A percentile compares a stretch with the other conserved stretches of the same genome.
Conservation (phyloP, 2,888 invertebrate genomes). For the Cactoblastis cactorum region DNA sequence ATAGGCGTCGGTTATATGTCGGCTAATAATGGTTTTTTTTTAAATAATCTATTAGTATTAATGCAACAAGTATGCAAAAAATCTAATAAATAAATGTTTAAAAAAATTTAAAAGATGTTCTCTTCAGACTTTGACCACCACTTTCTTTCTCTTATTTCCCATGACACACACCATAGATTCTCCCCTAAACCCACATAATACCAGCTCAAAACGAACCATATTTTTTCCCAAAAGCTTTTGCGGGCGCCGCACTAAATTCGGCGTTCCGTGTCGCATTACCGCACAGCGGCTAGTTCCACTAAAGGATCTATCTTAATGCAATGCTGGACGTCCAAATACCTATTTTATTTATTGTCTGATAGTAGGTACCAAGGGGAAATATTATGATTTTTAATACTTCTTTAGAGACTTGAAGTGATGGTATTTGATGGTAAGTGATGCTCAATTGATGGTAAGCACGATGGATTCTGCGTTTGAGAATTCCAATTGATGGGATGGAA, state of each 20-base stretch:
- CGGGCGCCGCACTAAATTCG: constrained; percentile 61
- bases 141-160: constrained; percentile 18
- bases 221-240: constrained; percentile 70
- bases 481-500: too few species aligned
- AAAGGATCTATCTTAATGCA: constrained; percentile 13
- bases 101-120: too few species aligned
- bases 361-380: neutral
- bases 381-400: neutral
- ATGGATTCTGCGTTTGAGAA: too few species aligned
- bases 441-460: too few species aligned
- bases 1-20: too few species aligned
- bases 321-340: constrained; percentile 8
- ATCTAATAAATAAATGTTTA: too few species aligned
- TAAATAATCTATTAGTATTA: too few species aligned
- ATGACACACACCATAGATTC: constrained; percentile 38
- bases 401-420: too few species aligned
- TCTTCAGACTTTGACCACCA: too few species aligned
- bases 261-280: constrained; percentile 44
- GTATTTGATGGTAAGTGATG: too few species aligned
- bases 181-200: constrained; percentile 62
- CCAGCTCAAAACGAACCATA: constrained; percentile 70
- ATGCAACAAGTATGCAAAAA: too few species aligned
- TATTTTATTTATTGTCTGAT: constrained; percentile 6
- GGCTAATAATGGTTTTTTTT: too few species aligned
- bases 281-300: constrained; percentile 3